Conservation (phyloP, 2,888 invertebrate species). For the Crematogaster levior region DNA sequence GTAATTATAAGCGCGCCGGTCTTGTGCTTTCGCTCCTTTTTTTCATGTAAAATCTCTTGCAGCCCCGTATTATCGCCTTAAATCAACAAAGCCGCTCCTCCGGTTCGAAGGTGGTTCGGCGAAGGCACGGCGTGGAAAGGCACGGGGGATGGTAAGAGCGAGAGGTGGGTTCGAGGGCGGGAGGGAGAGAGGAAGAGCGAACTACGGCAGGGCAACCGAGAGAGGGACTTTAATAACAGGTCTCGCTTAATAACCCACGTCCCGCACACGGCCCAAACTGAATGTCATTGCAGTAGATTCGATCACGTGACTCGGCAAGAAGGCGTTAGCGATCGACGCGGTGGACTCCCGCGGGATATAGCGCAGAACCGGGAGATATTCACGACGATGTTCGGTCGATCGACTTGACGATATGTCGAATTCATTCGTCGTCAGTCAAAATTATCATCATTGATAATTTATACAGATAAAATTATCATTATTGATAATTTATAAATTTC, state of each 20-base stretch:
- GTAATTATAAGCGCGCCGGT: conserved; percentile 80
- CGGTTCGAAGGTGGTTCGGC: conserved; percentile 60
- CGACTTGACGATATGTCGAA: background rate
- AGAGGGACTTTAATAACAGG: conserved; percentile 81
- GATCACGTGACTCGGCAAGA: conserved; percentile 77
- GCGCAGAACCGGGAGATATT: background rate
- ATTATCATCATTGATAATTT: background rate
- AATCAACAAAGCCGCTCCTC: conserved; percentile 82
- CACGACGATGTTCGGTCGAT: background rate
- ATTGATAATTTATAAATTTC: too few species aligned
- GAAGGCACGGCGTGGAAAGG: conserved; percentile 61
- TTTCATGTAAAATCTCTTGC: conserved; percentile 77
- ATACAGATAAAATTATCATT: background rate
- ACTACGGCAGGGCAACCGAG: conserved; percentile 62
- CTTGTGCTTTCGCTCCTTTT: conserved; percentile 72
- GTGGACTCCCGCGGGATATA: background rate
- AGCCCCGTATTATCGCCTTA: conserved; percentile 83
- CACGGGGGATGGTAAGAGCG: conserved; percentile 33
- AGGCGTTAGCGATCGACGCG: conserved; percentile 27
- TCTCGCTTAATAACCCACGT: conserved; percentile 83
- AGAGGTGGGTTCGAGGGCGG: conserved; percentile 20
- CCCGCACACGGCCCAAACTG: conserved; percentile 77
- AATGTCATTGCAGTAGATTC: conserved; percentile 84
- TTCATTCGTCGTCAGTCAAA: background rate
- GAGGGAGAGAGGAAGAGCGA: conserved; percentile 3